Evolutionary conservation across 2,113 vertebrate genomes (phyloP), one percentile per base, ranked within the genome.

Genomic region (Aramus guarauna): DNA sequence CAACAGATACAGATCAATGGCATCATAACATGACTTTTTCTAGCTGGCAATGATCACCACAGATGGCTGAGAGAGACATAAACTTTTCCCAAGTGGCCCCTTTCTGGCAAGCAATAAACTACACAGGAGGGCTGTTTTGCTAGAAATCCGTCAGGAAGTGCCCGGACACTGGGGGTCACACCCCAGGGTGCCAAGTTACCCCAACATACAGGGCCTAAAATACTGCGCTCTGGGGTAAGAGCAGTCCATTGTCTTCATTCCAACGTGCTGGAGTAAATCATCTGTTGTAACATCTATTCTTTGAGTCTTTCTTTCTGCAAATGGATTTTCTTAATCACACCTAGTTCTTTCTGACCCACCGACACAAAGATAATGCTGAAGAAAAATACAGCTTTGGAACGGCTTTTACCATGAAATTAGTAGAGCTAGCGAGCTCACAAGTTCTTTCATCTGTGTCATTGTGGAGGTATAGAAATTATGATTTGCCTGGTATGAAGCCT

Each of bases 401-500:
- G 48, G 86, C 62, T 97, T 94, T 75, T 86, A 94, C 88, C 66
- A 71, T 68, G 71, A 75, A 95, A 98, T 97, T 92, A 97, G 86
- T 2, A 93, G 53, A 90, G 71, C 78, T 74, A 95, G 72, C 1
- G 8, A 95, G 88, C 88, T 97, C 95, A 86, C 67, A 4, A 85
- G 66, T 76, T 73, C 97, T 95, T 98, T 97, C 94, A 96, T 85
- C 83, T 84, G 67, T 80, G 80, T 55, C 91, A 69, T 15, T 93
- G 85, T 85, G 53, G 59, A 91, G 72, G 92, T 82, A 93, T 4
- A 94, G 95, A 94, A 97, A 95, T 96, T 80, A 95, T 79, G 80
- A 93, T 95, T 95, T 97, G 89, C 96, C 95, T 86, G 77, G 88
- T 86, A 92, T 50, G 95, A 94, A 95, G 94, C 74, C 88, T 96